Base-by-base conservation (phyloP, 1,140 invertebrate species). In the Trissolcus basalis region DNA sequence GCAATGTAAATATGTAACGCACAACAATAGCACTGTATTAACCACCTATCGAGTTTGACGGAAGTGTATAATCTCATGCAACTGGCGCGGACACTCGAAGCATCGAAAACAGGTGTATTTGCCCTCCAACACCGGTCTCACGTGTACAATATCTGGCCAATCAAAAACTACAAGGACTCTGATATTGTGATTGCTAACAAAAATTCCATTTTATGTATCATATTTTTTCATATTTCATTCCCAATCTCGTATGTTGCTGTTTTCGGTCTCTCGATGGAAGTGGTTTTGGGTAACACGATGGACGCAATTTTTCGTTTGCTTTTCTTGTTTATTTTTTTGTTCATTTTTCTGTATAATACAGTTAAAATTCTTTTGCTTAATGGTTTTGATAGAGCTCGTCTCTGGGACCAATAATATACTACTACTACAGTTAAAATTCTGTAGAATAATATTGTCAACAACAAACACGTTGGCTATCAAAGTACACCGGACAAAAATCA, bases 51-150 rank as follows among this genome's bases (percentile, higher is more conserved):
- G 35, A 27, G 19, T 15, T 58, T 36, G 36, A 39, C 58, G 64
- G 13, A 69, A 45, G 44, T 44, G 13, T 64, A 51, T 71, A 72
- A 77, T 72, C 56, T 63, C 10, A 32, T 33, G 55, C 63, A 64
- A 69, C 69, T 64, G 75, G 61, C 59, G 69, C 59, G 63, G 1
- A 68, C 65, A 60, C 56, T 10, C 51, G 43, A 50, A 27, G 44
- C 2, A 27, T 27, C 19, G 68, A 73, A 69, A 78, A 78, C 76
- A 78, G 76, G 76, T 78, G 75, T 56, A 69, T 63, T 49, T 12
- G 27, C 47, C 44, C 45, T 65, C 48, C 65, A 74, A 51, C 71
- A 63, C 56, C 39, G 50, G 39, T 14, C 63, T 32, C n/a, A n/a
- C n/a, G n/a, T n/a, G n/a, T 27, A 27, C 19, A 27, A 27, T 27